A percentile compares a stretch with the other conserved stretches of the same genome.
phyloP scores from a whole-genome alignment of 2,113 vertebrate genomes.

The Oreochromis spilurus region DNA sequence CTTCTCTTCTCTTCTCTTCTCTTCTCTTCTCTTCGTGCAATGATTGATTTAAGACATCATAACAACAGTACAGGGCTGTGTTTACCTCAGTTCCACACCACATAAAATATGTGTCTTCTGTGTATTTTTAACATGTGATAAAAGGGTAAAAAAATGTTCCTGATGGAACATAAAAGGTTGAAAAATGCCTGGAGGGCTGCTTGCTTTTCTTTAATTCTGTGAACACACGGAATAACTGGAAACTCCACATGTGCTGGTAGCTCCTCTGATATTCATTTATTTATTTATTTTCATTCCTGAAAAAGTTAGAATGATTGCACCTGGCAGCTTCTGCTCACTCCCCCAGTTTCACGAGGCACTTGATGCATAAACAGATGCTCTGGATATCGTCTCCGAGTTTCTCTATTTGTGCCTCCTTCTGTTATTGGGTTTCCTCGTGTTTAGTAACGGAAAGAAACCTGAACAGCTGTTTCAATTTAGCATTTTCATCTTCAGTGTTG shows the following conservation, averaged over 20 bases:
- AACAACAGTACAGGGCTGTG: background rate
- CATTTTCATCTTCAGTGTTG: constrained; percentile 5
- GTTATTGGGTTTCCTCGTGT: background rate
- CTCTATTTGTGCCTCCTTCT: background rate
- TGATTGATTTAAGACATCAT: background rate
- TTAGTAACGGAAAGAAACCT: background rate
- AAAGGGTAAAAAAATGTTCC: background rate
- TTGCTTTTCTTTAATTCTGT: background rate
- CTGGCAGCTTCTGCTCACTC: background rate
- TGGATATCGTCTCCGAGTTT: background rate
- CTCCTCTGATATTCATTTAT: background rate
- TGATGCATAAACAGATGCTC: constrained; percentile 12
- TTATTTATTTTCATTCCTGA: background rate
- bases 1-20: background rate
- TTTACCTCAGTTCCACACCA: background rate
- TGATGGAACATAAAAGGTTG: background rate
- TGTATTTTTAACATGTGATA: background rate
- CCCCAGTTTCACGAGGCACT: background rate
- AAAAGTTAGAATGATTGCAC: background rate
- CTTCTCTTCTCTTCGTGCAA: background rate
- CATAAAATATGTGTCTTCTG: background rate
- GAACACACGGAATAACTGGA: background rate
- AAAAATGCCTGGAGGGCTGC: background rate
- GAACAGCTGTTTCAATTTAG: constrained; percentile 38
- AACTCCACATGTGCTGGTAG: background rate